Evolutionary conservation across 2,888 invertebrate genomes (phyloP).

Genomic region (Chrysina gloriosa): DNA sequence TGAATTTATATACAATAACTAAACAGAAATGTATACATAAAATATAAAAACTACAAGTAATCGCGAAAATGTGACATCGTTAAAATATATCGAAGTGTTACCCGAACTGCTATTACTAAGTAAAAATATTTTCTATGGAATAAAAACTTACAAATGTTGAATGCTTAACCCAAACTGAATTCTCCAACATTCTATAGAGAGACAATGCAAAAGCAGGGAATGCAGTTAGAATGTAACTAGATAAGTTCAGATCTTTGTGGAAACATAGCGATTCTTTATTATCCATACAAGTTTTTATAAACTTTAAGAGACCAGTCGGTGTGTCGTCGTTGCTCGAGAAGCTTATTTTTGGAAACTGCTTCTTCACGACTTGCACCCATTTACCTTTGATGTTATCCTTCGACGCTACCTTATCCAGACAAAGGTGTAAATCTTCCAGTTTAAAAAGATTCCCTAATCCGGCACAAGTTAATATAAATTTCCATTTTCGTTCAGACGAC

Average conservation of each 20-base stretch:
- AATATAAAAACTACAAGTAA: background rate
- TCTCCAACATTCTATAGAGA: slow-evolving; percentile 60
- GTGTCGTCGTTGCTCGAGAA: slow-evolving; percentile 55
- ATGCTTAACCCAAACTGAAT: slow-evolving; percentile 60
- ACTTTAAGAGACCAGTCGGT: slow-evolving; percentile 60
- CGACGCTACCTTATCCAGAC: slow-evolving; percentile 56
- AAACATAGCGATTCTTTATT: slow-evolving; percentile 35
- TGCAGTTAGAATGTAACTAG: slow-evolving; percentile 55
- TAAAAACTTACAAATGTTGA: slow-evolving; percentile 55
- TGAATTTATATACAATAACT: slow-evolving; percentile 15
- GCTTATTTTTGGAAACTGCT: slow-evolving; percentile 54
- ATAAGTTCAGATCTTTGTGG: slow-evolving; percentile 49
- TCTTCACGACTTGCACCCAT: slow-evolving; percentile 59
- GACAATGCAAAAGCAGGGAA: slow-evolving; percentile 61
- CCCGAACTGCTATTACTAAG: too few relatives aligned
- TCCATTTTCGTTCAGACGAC: slow-evolving; percentile 60
- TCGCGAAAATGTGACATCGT: background rate
- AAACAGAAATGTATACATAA: slow-evolving; percentile 15
- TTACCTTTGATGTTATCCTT: slow-evolving; percentile 59
- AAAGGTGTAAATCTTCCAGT: slow-evolving; percentile 56
- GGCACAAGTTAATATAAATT: slow-evolving; percentile 61
- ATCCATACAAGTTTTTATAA: slow-evolving; percentile 54
- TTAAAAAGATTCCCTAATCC: slow-evolving; percentile 57
- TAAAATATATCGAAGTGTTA: too few relatives aligned
- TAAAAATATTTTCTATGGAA: slow-evolving; percentile 44